These are phyloP conservation scores for Eubucco bourcierii DNA, from an alignment of 2,113 vertebrate species.

Conservation along the genomic window DNA sequence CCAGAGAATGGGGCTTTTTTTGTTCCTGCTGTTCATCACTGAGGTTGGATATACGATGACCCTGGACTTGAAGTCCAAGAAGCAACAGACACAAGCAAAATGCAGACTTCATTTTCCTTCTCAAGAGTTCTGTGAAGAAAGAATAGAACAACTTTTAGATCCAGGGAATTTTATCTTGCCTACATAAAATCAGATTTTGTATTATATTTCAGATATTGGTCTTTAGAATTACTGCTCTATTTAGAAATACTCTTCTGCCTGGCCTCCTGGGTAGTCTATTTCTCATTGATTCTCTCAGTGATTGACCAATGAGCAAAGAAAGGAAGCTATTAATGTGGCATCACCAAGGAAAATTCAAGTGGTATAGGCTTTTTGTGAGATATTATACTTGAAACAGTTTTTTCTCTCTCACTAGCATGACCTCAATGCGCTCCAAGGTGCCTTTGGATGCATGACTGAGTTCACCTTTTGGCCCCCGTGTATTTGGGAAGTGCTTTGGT, in stretches of 20 bases:
- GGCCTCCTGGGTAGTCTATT: neutral
- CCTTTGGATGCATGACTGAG: neutral
- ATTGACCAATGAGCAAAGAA: neutral
- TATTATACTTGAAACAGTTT: neutral
- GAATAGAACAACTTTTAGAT: neutral
- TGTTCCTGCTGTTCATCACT: neutral
- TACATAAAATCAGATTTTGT: neutral
- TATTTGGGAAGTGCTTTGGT: neutral
- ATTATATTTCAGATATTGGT: neutral
- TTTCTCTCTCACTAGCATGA: neutral
- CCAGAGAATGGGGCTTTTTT: neutral
- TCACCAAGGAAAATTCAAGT: neutral
- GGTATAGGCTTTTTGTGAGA: neutral
- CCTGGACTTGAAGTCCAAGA: conserved; percentile 50
- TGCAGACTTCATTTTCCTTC: conserved; percentile 49
- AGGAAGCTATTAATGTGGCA: neutral
- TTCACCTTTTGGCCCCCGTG: neutral
- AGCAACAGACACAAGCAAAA: conserved; percentile 54
- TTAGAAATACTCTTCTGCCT: neutral
- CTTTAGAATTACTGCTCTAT: neutral
- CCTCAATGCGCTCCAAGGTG: neutral
- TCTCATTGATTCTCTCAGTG: neutral
- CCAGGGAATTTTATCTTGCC: neutral
- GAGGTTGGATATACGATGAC: neutral
- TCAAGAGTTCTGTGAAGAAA: conserved; percentile 35